Evolutionary conservation across 2,888 invertebrate genomes (phyloP).

Genomic region (Heliconius charithonia): DNA sequence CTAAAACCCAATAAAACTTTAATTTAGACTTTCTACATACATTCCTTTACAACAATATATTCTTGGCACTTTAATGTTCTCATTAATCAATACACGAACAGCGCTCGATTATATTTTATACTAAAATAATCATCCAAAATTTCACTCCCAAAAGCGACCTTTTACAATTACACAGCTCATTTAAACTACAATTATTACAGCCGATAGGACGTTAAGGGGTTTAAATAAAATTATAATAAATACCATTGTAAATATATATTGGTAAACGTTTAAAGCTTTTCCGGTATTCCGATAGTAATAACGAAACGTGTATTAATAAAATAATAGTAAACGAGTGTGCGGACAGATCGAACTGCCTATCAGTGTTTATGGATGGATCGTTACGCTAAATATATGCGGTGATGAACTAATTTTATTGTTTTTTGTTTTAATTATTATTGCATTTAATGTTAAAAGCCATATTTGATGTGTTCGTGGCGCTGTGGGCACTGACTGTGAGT

Average conservation of each 20-base stretch:
- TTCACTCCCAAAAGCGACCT: conserved; percentile 3
- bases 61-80: not conserved
- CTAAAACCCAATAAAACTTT: not conserved
- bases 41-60: not conserved
- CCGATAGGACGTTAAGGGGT: conserved; percentile 32
- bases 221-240: conserved; percentile 45
- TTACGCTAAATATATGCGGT: not conserved
- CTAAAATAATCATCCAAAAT: conserved; percentile 13
- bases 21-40: not conserved
- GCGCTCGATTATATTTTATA: not conserved
- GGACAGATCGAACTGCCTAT: conserved; percentile 19
- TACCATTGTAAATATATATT: conserved; percentile 43
- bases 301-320: conserved; percentile 29
- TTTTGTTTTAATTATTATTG: not conserved
- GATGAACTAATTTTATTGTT: conserved; percentile 13
- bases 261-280: conserved; percentile 41
- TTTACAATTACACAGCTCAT: conserved; percentile 33
- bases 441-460: too few relatives aligned
- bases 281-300: conserved; percentile 30
- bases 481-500: too few relatives aligned
- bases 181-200: conserved; percentile 28
- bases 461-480: too few relatives aligned
- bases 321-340: conserved; percentile 10
- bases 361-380: conserved; percentile 5
- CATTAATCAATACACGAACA: not conserved